phyloP scores from a whole-genome alignment of 2,113 vertebrate genomes.

The Apodemus sylvaticus region DNA sequence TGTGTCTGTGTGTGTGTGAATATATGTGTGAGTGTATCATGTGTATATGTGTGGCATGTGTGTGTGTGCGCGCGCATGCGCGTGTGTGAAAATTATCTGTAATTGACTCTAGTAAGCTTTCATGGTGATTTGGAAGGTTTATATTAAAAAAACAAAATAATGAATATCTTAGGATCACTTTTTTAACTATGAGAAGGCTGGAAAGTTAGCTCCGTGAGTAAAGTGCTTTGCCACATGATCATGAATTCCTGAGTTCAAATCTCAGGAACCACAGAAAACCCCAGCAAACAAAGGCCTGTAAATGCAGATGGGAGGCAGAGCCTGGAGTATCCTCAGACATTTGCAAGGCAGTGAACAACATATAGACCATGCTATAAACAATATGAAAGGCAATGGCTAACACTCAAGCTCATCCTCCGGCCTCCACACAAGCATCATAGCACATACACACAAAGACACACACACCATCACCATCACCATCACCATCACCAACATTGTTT shows the following conservation, averaged over 20 bases:
- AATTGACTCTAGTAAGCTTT: constrained; percentile 18
- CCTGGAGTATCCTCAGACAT: background rate
- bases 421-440: background rate
- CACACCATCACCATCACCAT: background rate
- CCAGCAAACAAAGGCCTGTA: background rate
- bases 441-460: fast-evolving
- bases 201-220: background rate
- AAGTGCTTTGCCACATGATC: background rate
- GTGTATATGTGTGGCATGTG: background rate
- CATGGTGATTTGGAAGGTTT: constrained; percentile 14
- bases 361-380: too few species aligned
- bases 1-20: background rate
- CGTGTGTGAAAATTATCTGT: background rate
- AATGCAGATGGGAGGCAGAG: background rate
- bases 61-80: too few species aligned
- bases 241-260: background rate
- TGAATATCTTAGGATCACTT: background rate
- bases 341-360: background rate
- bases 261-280: background rate
- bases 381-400: background rate
- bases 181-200: background rate
- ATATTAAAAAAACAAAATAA: background rate
- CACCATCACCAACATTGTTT: background rate
- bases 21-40: background rate
- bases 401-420: background rate